Evolutionary conservation across 2,888 invertebrate genomes (phyloP).

Genomic region (Polia nebulosa): DNA sequence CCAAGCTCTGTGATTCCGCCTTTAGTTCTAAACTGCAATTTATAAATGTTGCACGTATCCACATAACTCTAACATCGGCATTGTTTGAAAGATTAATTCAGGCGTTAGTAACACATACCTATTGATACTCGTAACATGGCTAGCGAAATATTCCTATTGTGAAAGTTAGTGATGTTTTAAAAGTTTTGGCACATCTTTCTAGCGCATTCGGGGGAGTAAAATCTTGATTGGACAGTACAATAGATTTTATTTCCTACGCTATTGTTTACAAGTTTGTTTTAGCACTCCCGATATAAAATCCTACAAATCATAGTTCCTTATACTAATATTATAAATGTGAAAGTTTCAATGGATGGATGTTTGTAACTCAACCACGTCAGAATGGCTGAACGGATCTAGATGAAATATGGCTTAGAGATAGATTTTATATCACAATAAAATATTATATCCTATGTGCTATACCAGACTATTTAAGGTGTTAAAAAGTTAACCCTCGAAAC

Average conservation of each 20-base stretch:
- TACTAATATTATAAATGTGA: too few species aligned
- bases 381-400: too few species aligned
- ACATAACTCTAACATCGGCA: slow-evolving; percentile 26
- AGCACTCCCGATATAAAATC: not conserved
- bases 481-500: too few species aligned
- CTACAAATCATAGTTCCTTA: too few species aligned
- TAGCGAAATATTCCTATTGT: slow-evolving; percentile 19
- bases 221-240: not conserved
- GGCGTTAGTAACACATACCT: slow-evolving; percentile 38
- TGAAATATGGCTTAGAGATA: too few species aligned
- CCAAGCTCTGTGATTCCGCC: not conserved
- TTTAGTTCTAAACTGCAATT: slow-evolving; percentile 45
- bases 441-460: too few species aligned
- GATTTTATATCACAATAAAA: too few species aligned
- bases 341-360: too few species aligned
- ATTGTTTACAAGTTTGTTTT: not conserved
- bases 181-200: not conserved
- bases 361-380: too few species aligned
- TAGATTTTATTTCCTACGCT: not conserved
- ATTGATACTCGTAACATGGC: slow-evolving; percentile 37
- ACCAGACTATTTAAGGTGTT: too few species aligned
- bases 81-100: slow-evolving; percentile 60
- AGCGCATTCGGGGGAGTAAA: not conserved
- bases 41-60: slow-evolving; percentile 51
- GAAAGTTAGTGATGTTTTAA: not conserved